Evolutionary conservation across 2,888 invertebrate species (phyloP).

Genomic region (Drosophila peninsularis): DNA sequence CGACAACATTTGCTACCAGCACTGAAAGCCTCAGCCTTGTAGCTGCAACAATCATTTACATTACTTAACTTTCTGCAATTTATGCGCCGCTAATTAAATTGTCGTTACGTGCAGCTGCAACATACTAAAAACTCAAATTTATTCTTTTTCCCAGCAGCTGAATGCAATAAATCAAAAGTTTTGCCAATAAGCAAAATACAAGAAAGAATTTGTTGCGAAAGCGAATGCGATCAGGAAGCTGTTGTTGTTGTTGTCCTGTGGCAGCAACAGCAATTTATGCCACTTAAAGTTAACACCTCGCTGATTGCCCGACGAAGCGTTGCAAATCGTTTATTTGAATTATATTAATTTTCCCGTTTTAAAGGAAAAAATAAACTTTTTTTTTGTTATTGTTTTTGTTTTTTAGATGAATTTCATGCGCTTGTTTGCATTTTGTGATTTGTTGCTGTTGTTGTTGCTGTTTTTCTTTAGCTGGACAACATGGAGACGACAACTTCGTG

Average conservation of each 20-base stretch:
- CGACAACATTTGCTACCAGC: not conserved
- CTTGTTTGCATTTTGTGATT: conserved; percentile 60
- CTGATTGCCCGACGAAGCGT: conserved; percentile 67
- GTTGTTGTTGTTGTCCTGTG: conserved; percentile 31
- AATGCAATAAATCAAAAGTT: conserved; percentile 51
- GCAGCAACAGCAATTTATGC: conserved; percentile 63
- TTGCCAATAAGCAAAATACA: conserved; percentile 28
- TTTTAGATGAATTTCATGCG: conserved; percentile 54
- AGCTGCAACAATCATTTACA: not conserved
- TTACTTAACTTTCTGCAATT: not conserved
- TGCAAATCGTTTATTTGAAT: conserved; percentile 74
- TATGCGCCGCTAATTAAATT: conserved; percentile 3
- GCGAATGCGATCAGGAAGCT: conserved; percentile 7
- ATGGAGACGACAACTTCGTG: conserved; percentile 57
- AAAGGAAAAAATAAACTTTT: conserved; percentile 1
- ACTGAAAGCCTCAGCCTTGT: not conserved
- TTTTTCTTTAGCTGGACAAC: conserved; percentile 32
- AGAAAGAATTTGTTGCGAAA: conserved; percentile 18
- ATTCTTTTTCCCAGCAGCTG: not conserved
- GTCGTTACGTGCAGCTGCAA: conserved; percentile 24
- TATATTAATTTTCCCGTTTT: conserved; percentile 65
- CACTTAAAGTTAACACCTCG: conserved; percentile 77
- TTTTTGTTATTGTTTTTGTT: not conserved
- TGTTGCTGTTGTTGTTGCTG: conserved; percentile 18
- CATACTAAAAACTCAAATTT: not conserved